Percentiles rank a stretch among this genome's conserved stretches.
phyloP scores from a whole-genome alignment of 2,797 vertebrate species.

The Sebastes oblongus region DNA sequence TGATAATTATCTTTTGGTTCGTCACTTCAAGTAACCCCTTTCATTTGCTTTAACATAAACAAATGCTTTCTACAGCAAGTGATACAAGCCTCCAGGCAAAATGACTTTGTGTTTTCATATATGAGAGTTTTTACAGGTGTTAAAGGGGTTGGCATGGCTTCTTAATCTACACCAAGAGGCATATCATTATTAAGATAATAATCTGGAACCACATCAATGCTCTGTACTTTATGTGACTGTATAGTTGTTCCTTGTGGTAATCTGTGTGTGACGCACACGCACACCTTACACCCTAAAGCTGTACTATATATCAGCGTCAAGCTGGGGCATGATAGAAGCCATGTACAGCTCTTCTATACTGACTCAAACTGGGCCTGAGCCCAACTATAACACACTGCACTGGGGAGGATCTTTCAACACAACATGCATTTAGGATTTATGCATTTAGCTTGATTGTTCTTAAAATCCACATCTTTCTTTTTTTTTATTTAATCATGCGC shows the following conservation, averaged over 20 bases:
- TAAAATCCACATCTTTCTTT: background rate
- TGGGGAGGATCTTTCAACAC: slow-evolving; percentile 14
- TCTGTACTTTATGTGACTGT: slow-evolving; percentile 3
- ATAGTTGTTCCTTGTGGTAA: slow-evolving; percentile 10
- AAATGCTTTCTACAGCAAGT: background rate
- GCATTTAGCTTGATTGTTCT: slow-evolving; percentile 36
- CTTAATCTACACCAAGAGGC: background rate
- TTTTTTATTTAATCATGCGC: too few relatives aligned
- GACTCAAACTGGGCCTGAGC: slow-evolving; percentile 37
- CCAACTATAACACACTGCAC: slow-evolving; percentile 46
- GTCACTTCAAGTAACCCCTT: background rate
- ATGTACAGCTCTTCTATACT: slow-evolving; percentile 31
- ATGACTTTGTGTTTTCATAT: background rate
- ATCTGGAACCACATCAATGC: background rate
- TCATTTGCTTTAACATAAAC: background rate
- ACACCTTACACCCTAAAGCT: slow-evolving; percentile 38
- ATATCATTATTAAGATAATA: background rate
- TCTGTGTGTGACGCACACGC: background rate
- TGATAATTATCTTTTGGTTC: background rate
- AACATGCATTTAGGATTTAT: slow-evolving; percentile 12
- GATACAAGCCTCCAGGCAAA: background rate
- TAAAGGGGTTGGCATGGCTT: background rate
- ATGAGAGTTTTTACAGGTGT: background rate
- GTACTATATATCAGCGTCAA: slow-evolving; percentile 28
- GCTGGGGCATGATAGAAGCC: slow-evolving; percentile 42